Evolutionary conservation across 2,888 invertebrate genomes (phyloP).

Genomic region (Norana najaformis): DNA sequence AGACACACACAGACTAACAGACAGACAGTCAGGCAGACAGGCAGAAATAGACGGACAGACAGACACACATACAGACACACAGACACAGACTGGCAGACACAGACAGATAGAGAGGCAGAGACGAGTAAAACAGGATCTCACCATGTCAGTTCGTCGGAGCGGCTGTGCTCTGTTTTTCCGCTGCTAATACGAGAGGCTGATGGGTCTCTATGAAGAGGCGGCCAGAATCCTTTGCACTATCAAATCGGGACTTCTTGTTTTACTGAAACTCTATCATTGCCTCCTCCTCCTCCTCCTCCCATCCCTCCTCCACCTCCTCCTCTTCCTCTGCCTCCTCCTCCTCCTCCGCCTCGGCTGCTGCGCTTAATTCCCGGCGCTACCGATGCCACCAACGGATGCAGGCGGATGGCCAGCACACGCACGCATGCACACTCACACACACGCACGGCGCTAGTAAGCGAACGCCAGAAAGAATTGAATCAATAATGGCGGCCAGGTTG

Average conservation of each 20-base stretch:
- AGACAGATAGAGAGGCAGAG: neutral
- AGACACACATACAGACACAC: neutral
- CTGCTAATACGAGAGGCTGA: neutral
- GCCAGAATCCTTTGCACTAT: neutral
- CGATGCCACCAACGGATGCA: slow-evolving; percentile 9
- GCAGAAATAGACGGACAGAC: neutral
- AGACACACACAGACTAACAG: neutral
- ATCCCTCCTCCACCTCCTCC: neutral
- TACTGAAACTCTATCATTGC: neutral
- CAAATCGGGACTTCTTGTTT: neutral
- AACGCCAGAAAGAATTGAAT: slow-evolving; percentile 8
- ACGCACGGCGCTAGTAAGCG: neutral
- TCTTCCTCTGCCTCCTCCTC: neutral
- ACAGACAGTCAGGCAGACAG: neutral
- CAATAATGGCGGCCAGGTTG: neutral
- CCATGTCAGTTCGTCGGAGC: neutral
- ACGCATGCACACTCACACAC: neutral
- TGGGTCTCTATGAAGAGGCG: neutral
- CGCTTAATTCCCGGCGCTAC: neutral
- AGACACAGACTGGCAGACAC: too few species aligned
- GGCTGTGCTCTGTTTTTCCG: neutral
- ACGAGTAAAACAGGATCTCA: neutral
- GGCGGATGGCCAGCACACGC: neutral
- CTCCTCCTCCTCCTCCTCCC: neutral
- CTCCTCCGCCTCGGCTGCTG: neutral